Base-by-base conservation (phyloP, 2,888 invertebrate genomes). In the Vanessa cardui region DNA sequence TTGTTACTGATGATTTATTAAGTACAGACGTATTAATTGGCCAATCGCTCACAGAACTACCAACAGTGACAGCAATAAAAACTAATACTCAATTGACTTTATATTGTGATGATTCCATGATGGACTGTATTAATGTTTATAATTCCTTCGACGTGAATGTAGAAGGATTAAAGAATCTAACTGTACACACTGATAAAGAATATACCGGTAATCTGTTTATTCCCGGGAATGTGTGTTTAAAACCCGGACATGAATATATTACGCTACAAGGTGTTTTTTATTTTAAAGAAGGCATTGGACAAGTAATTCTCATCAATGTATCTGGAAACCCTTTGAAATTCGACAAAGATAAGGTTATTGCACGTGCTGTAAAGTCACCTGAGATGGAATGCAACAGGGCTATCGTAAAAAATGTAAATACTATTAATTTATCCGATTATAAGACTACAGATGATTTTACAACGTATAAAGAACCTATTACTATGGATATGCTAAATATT, bases 31-130 rank as follows among this genome's bases (percentile, higher is more conserved):
- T 62, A 7, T 44, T 62, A 15, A 45, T 62, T 16, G 62, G 62
- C 1, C 62, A 62, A 52, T 50, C 50, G 15, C 12, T 62, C 12
- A 62, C 62, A 44, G 62, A 62, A 52, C 16, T 62, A 16, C 44
- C 52, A 16, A 33, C 33, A 15, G 44, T 62, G 16, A 16, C 16
- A 16, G 46, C 46, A 6, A 46, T 16, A 46, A 46, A 46, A 16
- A 46, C 15, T 5, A 46, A 16, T 6, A 46, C 5, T 46, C 46
- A 16, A 16, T n/a, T 16, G 46, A 46, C 5, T 15, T 46, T 46
- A 46, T 16, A 46, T n/a, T 46, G 16, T 16, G 46, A 46, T 46
- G 46, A 46, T 46, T 49, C 26, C 26, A 26, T 26, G 26, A 26
- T 26, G 26, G 26, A 26, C 26, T 26, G 26, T 26, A 26, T 26